Percentiles rank a stretch among this genome's conserved stretches.
These are phyloP conservation scores for Pogona vitticeps DNA, from an alignment of 2,113 vertebrate species.

Conservation along the genomic window DNA sequence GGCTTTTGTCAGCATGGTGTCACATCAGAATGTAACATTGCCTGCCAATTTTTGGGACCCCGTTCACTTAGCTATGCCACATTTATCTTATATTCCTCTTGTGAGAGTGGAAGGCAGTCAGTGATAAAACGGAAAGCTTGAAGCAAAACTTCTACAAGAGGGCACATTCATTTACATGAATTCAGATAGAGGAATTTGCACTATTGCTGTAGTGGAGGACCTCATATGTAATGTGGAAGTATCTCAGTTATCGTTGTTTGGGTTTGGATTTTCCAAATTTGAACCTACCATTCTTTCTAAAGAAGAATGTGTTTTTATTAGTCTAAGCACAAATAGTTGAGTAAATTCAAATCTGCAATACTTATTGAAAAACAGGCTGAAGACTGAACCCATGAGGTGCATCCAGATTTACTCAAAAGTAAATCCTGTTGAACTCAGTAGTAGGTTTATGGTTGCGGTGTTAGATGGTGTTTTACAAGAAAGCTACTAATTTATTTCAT, in stretches of 20 bases:
- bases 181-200: too few relatives aligned
- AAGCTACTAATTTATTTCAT: too few relatives aligned
- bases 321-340: neutral
- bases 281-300: constrained; percentile 12
- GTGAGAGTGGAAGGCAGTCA: constrained; percentile 68
- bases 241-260: constrained; percentile 25
- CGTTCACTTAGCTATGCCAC: constrained; percentile 73
- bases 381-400: neutral
- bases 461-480: neutral
- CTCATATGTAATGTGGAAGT: constrained; percentile 11
- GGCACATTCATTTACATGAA: constrained; percentile 66
- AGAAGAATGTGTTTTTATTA: constrained; percentile 19
- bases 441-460: neutral
- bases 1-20: constrained; percentile 76
- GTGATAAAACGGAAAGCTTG: constrained; percentile 66
- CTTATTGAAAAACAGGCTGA: neutral
- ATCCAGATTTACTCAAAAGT: neutral
- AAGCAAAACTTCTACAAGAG: constrained; percentile 69
- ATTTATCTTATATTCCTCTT: constrained; percentile 73
- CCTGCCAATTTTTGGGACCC: constrained; percentile 72
- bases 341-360: too few relatives aligned
- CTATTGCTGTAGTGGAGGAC: constrained; percentile 56
- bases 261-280: constrained; percentile 42
- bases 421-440: constrained; percentile 24
- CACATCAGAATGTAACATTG: constrained; percentile 77